Conservation (phyloP, 2,888 invertebrate genomes). For the Magallana nippona region DNA sequence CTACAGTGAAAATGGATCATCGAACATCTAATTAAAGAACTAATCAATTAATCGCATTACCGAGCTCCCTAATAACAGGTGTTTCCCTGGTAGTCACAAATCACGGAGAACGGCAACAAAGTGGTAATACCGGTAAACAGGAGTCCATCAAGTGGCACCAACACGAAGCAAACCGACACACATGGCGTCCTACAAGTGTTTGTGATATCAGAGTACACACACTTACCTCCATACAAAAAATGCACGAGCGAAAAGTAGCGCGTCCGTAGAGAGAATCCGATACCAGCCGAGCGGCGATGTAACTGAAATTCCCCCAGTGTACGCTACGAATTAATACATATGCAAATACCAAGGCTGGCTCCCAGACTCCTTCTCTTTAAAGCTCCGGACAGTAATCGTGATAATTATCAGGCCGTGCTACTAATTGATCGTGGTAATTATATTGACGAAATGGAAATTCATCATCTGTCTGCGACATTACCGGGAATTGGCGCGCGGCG, state of each 20-base stretch:
- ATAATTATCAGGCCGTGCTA: constrained; percentile 15
- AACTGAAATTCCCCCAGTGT: neutral
- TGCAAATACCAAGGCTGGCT: constrained; percentile 23
- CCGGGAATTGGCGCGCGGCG: constrained; percentile 7
- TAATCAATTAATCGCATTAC: too few species aligned
- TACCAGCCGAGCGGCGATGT: neutral
- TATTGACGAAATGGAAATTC: neutral
- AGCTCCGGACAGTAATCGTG: constrained; percentile 8
- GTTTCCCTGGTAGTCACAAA: too few species aligned
- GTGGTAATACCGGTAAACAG: neutral
- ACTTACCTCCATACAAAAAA: constrained; percentile 3
- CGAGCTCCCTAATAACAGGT: too few species aligned
- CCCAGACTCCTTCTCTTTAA: neutral
- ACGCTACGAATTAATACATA: constrained; percentile 10
- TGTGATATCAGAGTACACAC: constrained; percentile 19
- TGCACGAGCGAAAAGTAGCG: neutral
- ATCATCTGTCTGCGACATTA: neutral
- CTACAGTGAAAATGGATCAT: too few species aligned
- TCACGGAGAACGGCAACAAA: neutral
- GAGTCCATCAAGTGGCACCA: neutral
- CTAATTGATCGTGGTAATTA: constrained; percentile 31
- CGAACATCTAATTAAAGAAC: too few species aligned
- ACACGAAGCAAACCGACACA: neutral
- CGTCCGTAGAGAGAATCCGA: constrained; percentile 7
- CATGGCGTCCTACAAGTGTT: constrained; percentile 15